These are phyloP conservation scores for Cyphomyrmex costatus DNA, from an alignment of 1,140 invertebrate genomes.

Conservation along the genomic window DNA sequence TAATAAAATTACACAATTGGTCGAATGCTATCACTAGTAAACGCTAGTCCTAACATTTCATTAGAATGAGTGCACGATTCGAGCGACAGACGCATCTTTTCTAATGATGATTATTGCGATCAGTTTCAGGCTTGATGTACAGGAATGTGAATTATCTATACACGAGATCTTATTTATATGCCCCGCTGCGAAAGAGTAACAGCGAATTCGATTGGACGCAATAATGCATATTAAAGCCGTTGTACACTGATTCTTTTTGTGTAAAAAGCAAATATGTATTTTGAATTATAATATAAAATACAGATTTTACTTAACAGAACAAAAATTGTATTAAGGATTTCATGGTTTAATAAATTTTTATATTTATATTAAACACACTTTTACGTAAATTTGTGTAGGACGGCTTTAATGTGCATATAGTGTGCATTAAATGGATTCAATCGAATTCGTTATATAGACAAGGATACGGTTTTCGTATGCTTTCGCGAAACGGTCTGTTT, in stretches of 20 bases:
- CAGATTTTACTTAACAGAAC: no score
- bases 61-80: slow-evolving; percentile 24
- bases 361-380: no score
- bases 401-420: no score
- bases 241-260: no score
- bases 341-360: no score
- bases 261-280: no score
- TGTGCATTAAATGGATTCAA: no score
- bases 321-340: no score
- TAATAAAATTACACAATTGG: slow-evolving; percentile 79
- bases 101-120: slow-evolving; percentile 16
- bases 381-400: no score
- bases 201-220: no score
- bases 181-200: neutral
- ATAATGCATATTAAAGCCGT: no score
- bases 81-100: neutral
- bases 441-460: neutral
- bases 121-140: slow-evolving; percentile 13
- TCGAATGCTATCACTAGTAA: slow-evolving; percentile 81
- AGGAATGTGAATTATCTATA: slow-evolving; percentile 6
- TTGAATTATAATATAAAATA: no score
- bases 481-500: neutral
- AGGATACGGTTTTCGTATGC: slow-evolving; percentile 7
- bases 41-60: slow-evolving; percentile 38
- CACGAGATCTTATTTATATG: neutral